Evolutionary conservation across 2,888 invertebrate species (phyloP), one percentile per base, ranked within the genome.

Genomic region (Dryococelus australis): DNA sequence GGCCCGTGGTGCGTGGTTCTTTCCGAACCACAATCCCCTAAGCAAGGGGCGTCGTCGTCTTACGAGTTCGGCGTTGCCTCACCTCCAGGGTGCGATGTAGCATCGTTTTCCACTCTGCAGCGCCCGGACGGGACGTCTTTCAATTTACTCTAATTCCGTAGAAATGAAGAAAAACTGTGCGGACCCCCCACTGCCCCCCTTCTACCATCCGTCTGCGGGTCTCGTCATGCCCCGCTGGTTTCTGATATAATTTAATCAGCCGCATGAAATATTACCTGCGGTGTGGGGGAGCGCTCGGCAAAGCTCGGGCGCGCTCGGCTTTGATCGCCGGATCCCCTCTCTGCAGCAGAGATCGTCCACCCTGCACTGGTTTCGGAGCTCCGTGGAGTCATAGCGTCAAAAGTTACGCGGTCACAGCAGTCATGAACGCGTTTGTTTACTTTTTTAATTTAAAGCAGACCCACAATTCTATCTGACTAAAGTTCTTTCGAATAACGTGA

Each of bases 221-320:
- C 85, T 87, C 85, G 80, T 86, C 86, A 65, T 81, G 65, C 86
- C 84, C 85, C 85, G 85, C 84, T 86, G 91, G 90, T 90, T 92
- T 92, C 92, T 92, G 92, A 92, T 92, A 92, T 92, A 92, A 92
- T 92, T 92, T 92, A 92, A 92, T 92, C 92, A 92, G 91, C 90
- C 28, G 83, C 28, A 83, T 35, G 83, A 83, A 83, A 83, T 83
- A 83, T 83, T 83, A 27, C 35, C 83, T 83, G 65, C 65, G 20
- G 65, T 65, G 3, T n/a, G 8, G 10, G 65, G 65, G 8, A 65
- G 65, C 13, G 65, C 65, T 65, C 65, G 65, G 65, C 65, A 8
- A 65, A 10, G 65, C 65, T 65, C 65, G 65, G 65, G 13, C 8
- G n/a, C 65, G n/a, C 65, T 65, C 65, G 65, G 65, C 6, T 65